Evolutionary conservation across 2,797 vertebrate species (phyloP).

Genomic region (Anguilla marmorata): DNA sequence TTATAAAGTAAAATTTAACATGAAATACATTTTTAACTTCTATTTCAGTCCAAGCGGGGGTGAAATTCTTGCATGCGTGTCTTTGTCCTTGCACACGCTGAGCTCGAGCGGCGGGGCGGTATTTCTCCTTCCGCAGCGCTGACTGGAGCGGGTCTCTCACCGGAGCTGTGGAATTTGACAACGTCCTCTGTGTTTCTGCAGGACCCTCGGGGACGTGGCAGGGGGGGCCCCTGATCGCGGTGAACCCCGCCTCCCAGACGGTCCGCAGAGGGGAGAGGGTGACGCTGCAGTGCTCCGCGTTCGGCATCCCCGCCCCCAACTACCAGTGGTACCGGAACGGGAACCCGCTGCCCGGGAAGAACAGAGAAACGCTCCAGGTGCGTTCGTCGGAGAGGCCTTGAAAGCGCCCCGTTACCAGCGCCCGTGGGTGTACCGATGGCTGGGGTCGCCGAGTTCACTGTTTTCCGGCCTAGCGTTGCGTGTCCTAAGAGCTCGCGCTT

Average conservation of each 20-base stretch:
- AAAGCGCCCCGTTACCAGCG: constrained; percentile 33
- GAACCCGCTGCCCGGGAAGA: constrained; percentile 62
- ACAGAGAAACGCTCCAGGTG: constrained; percentile 71
- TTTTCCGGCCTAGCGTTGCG: constrained; percentile 10
- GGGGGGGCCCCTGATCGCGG: constrained; percentile 73
- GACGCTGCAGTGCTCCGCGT: constrained; percentile 72
- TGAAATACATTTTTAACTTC: background rate
- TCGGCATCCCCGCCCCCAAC: constrained; percentile 76
- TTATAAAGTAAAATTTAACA: background rate
- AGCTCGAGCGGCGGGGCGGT: background rate
- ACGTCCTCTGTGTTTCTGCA: constrained; percentile 37
- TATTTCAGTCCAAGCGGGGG: background rate
- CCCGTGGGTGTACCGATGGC: background rate
- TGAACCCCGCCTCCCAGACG: constrained; percentile 67
- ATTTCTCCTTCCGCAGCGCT: background rate
- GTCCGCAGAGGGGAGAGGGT: constrained; percentile 62
- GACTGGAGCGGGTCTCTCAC: background rate
- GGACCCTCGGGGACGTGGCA: constrained; percentile 72
- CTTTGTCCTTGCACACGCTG: background rate
- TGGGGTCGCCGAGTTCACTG: constrained; percentile 21
- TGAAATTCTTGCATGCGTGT: background rate
- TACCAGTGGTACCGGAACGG: constrained; percentile 88
- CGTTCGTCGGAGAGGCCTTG: constrained; percentile 13
- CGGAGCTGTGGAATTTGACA: background rate
- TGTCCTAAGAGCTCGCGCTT: background rate